A percentile compares a stretch with the other conserved stretches of the same genome.
Evolutionary conservation across 2,888 invertebrate species (phyloP).

Genomic region (Eustalomyia histrio): DNA sequence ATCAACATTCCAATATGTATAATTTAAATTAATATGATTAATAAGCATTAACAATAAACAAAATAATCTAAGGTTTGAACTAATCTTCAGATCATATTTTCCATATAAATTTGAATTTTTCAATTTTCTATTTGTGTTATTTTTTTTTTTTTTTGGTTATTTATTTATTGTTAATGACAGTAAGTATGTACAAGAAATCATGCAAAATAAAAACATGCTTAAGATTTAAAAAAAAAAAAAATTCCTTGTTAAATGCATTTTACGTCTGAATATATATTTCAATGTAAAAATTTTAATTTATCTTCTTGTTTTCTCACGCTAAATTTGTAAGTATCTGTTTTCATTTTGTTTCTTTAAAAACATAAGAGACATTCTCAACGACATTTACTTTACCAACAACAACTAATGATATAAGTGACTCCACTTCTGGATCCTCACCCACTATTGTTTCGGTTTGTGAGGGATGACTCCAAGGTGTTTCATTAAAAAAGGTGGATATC

Average conservation of each 20-base stretch:
- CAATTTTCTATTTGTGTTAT: too few relatives aligned
- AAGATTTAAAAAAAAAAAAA: background rate
- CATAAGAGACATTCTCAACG: slow-evolving; percentile 75
- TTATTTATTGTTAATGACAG: too few relatives aligned
- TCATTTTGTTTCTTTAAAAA: slow-evolving; percentile 5
- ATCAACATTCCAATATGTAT: too few relatives aligned
- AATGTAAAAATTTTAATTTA: background rate
- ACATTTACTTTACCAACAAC: slow-evolving; percentile 86
- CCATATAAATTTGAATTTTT: too few relatives aligned
- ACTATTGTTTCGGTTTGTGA: slow-evolving; percentile 79
- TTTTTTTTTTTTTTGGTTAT: too few relatives aligned
- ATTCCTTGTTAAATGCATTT: background rate
- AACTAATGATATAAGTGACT: slow-evolving; percentile 89
- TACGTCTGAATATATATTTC: background rate
- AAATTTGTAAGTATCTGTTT: background rate
- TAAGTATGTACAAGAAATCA: slow-evolving; percentile 12
- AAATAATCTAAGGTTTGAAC: too few relatives aligned
- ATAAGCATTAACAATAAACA: too few relatives aligned
- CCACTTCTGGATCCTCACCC: slow-evolving; percentile 86
- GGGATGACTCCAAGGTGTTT: slow-evolving; percentile 78
- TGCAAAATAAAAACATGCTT: slow-evolving; percentile 39
- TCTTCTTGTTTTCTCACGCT: background rate
- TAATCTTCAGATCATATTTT: too few relatives aligned
- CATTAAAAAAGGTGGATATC: slow-evolving; percentile 79
- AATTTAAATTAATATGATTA: slow-evolving; percentile 1